These are phyloP conservation scores for Ameiurus melas DNA, from an alignment of 2,113 vertebrate species.

Conservation along the genomic window DNA sequence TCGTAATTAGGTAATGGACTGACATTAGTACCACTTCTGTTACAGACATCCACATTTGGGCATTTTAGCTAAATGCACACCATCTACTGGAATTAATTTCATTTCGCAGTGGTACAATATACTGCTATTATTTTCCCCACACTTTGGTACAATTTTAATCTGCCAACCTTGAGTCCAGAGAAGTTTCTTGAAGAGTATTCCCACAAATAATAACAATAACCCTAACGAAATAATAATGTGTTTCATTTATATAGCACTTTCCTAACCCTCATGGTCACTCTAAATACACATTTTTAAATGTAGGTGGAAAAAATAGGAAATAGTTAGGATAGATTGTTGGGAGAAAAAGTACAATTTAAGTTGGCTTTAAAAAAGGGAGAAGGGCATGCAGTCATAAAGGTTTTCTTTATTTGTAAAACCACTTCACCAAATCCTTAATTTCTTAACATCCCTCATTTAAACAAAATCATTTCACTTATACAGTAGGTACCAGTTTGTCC, in stretches of 20 bases:
- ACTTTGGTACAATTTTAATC: neutral
- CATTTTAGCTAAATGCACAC: neutral
- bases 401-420: neutral
- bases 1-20: conserved; percentile 9
- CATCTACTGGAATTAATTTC: neutral
- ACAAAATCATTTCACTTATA: neutral
- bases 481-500: neutral
- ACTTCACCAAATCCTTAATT: neutral
- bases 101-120: neutral
- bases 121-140: neutral
- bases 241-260: neutral
- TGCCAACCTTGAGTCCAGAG: neutral
- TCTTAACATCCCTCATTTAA: neutral
- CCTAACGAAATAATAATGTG: neutral
- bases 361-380: neutral
- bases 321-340: neutral
- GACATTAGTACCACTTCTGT: conserved; percentile 8
- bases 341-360: neutral
- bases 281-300: neutral
- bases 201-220: too few species aligned
- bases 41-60: neutral
- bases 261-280: neutral
- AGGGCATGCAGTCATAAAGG: neutral
- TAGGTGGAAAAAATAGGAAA: neutral
- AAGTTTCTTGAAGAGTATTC: neutral